Conservation (phyloP, 2,888 invertebrate genomes). For the Anorthoa munda region DNA sequence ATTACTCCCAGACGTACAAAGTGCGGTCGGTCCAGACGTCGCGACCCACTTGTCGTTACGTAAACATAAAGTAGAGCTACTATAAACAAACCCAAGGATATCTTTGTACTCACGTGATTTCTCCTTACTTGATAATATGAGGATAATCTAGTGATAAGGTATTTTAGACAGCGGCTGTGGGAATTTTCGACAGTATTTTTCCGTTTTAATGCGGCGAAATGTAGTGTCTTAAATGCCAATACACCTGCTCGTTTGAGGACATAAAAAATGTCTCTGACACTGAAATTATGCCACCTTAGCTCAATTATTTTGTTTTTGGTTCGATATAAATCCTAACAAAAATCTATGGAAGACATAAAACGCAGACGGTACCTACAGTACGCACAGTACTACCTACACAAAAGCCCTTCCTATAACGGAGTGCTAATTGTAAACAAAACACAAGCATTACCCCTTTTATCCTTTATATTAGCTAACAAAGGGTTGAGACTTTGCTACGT, state of each 20-base stretch:
- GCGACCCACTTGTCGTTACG: slow-evolving; percentile 77
- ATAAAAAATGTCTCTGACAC: too few species aligned
- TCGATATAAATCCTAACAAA: too few species aligned
- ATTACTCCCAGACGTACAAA: slow-evolving; percentile 82
- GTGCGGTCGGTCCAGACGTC: slow-evolving; percentile 80
- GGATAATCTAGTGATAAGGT: slow-evolving; percentile 5
- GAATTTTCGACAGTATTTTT: not conserved
- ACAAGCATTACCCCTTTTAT: slow-evolving; percentile 20
- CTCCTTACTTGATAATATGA: slow-evolving; percentile 16
- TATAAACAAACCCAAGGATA: slow-evolving; percentile 60
- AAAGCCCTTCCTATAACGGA: not conserved
- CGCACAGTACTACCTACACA: not conserved
- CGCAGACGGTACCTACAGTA: not conserved
- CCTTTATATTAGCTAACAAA: slow-evolving; percentile 26
- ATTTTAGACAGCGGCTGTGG: not conserved
- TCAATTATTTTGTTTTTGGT: too few species aligned
- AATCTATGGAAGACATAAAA: not conserved
- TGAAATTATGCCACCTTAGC: too few species aligned
- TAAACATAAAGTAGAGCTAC: slow-evolving; percentile 51
- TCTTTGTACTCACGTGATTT: slow-evolving; percentile 13
- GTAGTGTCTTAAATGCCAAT: not conserved
- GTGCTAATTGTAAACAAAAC: slow-evolving; percentile 36
- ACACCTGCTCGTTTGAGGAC: too few species aligned
- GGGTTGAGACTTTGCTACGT: not conserved
- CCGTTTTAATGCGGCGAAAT: not conserved